These are phyloP conservation scores for Lampris incognitus DNA, from an alignment of 2,113 vertebrate genomes.

Conservation along the genomic window DNA sequence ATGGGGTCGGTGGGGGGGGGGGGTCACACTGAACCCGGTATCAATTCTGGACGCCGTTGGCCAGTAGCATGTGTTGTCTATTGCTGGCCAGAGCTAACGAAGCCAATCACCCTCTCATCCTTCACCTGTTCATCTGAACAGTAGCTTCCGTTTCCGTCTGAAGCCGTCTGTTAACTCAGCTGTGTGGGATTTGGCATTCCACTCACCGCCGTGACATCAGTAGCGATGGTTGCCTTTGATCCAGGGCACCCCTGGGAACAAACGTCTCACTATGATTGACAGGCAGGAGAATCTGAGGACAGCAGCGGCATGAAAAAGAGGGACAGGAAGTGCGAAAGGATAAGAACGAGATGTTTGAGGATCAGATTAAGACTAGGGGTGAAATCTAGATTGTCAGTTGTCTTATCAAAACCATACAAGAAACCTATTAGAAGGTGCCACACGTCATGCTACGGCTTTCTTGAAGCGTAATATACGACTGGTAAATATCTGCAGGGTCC, in stretches of 20 bases:
- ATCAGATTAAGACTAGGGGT: neutral
- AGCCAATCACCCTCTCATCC: neutral
- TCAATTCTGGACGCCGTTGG: neutral
- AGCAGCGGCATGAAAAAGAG: neutral
- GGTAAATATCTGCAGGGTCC: too few relatives aligned
- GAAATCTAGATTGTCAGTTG: neutral
- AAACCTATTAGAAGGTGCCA: too few relatives aligned
- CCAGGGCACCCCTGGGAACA: slow-evolving; percentile 29
- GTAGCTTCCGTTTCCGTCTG: slow-evolving; percentile 33
- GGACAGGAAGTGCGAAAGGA: neutral
- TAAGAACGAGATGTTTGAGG: slow-evolving; percentile 5
- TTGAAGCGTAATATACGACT: too few relatives aligned
- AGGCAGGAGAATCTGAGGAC: slow-evolving; percentile 39
- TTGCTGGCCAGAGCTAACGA: neutral
- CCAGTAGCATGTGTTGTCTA: neutral
- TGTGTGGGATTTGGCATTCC: slow-evolving; percentile 58
- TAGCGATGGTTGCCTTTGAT: slow-evolving; percentile 58
- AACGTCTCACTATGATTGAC: slow-evolving; percentile 14
- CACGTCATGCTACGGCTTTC: too few relatives aligned
- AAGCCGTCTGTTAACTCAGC: slow-evolving; percentile 61
- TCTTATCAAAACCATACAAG: too few relatives aligned
- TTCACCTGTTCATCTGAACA: neutral
- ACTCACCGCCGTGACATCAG: slow-evolving; percentile 24
- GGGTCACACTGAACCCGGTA: neutral
- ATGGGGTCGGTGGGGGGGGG: too few relatives aligned